Evolutionary conservation across 2,888 invertebrate species (phyloP).

Genomic region (Orchestes rusci): DNA sequence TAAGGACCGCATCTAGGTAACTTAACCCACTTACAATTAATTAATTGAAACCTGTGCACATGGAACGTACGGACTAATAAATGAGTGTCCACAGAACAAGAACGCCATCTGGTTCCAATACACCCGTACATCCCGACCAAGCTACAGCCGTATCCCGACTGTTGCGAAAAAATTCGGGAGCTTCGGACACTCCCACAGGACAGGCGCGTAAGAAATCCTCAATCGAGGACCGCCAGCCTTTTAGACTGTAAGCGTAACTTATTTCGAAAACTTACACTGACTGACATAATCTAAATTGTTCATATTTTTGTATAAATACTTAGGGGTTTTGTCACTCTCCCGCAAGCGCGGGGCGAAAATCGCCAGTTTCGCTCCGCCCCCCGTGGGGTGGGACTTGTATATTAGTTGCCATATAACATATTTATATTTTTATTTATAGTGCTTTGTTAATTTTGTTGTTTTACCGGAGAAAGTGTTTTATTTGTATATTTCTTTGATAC

Average conservation of each 20-base stretch:
- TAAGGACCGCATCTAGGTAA: slow-evolving; percentile 46
- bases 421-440: slow-evolving; percentile 30
- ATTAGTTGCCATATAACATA: slow-evolving; percentile 36
- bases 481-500: slow-evolving; percentile 24
- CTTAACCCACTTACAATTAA: slow-evolving; percentile 26
- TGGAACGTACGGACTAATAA: neutral
- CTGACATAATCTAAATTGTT: slow-evolving; percentile 40
- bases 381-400: slow-evolving; percentile 26
- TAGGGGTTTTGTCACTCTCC: no score
- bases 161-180: slow-evolving; percentile 60
- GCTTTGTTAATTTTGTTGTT: slow-evolving; percentile 26
- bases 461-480: neutral
- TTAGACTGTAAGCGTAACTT: slow-evolving; percentile 56
- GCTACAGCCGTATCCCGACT: slow-evolving; percentile 57
- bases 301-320: slow-evolving; percentile 41
- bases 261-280: slow-evolving; percentile 39
- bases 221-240: slow-evolving; percentile 56
- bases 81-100: slow-evolving; percentile 65
- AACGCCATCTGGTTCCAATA: slow-evolving; percentile 70
- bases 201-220: slow-evolving; percentile 33
- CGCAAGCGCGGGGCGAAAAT: no score
- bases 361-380: slow-evolving; percentile 39
- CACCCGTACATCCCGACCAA: slow-evolving; percentile 59
- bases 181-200: slow-evolving; percentile 57
- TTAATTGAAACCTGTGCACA: slow-evolving; percentile 2